Evolutionary conservation across 2,113 vertebrate species (phyloP).

Genomic region (Fulica atra): DNA sequence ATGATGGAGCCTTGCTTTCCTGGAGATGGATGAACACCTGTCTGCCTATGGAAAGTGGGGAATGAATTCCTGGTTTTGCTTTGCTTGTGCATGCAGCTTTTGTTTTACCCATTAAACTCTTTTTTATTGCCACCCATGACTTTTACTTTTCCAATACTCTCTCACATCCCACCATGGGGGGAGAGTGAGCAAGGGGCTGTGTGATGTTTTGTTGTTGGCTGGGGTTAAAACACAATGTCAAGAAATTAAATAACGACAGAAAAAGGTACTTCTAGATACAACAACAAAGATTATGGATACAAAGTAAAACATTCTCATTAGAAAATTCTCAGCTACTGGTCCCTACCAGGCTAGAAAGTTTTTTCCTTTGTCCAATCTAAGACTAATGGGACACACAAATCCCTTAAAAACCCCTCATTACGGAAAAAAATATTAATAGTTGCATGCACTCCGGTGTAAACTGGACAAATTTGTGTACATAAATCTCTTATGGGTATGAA

Average conservation of each 20-base stretch:
- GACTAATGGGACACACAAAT: not conserved
- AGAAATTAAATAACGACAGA: not conserved
- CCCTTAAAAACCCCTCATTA: not conserved
- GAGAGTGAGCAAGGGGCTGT: too few species aligned
- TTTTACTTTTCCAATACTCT: too few species aligned
- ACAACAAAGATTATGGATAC: not conserved
- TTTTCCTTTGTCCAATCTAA: not conserved
- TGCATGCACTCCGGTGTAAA: not conserved
- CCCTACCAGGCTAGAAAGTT: not conserved
- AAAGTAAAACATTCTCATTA: not conserved
- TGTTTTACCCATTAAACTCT: too few species aligned
- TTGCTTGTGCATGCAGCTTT: too few species aligned
- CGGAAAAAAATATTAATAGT: not conserved
- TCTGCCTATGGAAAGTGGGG: too few species aligned
- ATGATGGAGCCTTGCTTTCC: too few species aligned
- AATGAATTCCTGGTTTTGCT: too few species aligned
- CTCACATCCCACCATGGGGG: too few species aligned
- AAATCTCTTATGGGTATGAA: not conserved
- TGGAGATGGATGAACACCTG: too few species aligned
- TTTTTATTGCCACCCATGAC: too few species aligned
- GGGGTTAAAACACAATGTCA: too few species aligned
- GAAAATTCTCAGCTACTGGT: not conserved
- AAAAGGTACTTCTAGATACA: not conserved
- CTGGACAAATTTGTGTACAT: not conserved
- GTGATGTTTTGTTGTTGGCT: too few species aligned